Percentiles rank a stretch among this genome's conserved stretches.
Evolutionary conservation across 2,113 vertebrate species (phyloP).

Genomic region (Hyaena hyaena): DNA sequence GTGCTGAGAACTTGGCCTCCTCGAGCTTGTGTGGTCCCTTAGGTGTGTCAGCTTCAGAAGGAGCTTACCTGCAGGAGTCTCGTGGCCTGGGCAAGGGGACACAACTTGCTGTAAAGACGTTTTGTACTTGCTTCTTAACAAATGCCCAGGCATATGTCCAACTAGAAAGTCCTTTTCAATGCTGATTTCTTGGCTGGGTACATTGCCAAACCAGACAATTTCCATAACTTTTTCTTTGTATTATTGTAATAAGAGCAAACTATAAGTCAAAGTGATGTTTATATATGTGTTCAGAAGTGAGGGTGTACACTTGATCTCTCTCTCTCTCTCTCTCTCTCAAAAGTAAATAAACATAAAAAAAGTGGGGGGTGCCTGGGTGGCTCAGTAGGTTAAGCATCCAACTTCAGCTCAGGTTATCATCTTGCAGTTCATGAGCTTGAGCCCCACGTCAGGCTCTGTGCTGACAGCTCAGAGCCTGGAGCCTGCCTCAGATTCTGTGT

Average conservation of each 20-base stretch:
- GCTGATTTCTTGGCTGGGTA: not conserved
- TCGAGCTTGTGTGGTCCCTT: not conserved
- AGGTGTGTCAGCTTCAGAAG: not conserved
- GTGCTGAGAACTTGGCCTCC: not conserved
- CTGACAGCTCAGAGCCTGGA: no score
- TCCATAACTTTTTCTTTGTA: not conserved
- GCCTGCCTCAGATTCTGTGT: no score
- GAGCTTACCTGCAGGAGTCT: not conserved
- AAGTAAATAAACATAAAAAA: no score
- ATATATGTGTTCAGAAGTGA: not conserved
- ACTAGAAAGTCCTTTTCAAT: not conserved
- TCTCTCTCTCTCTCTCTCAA: no score
- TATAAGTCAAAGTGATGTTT: not conserved
- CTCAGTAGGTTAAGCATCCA: no score
- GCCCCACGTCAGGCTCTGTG: rapidly evolving
- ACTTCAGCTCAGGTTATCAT: no score
- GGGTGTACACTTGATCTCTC: no score
- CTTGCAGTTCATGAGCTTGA: no score
- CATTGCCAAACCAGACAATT: not conserved
- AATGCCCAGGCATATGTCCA: not conserved
- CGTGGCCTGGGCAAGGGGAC: not conserved
- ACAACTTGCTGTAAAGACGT: not conserved
- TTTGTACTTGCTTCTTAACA: not conserved
- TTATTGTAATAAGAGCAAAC: not conserved
- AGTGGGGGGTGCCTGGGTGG: no score